These are phyloP conservation scores for Diplolepis rosae DNA, from an alignment of 2,888 invertebrate species.

Conservation along the genomic window DNA sequence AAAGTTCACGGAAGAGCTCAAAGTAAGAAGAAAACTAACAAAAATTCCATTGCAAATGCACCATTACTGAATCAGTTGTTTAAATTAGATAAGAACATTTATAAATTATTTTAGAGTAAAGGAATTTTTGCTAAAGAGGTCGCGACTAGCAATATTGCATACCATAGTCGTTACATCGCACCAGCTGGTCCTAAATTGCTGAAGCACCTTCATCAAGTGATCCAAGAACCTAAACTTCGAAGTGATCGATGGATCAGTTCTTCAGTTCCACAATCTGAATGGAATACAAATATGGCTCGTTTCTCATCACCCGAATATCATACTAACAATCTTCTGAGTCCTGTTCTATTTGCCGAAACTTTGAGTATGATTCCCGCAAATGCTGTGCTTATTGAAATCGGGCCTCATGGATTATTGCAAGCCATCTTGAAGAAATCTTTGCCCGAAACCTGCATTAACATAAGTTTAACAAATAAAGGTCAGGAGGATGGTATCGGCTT, in stretches of 20 bases:
- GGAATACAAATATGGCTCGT: constrained; percentile 75
- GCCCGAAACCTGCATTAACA: constrained; percentile 80
- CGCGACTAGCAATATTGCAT: constrained; percentile 90
- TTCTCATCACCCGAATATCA: constrained; percentile 89
- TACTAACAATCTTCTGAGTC: constrained; percentile 86
- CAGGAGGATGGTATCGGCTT: constrained; percentile 68
- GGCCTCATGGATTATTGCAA: constrained; percentile 91
- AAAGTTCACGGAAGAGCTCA: constrained; percentile 79
- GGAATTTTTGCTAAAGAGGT: constrained; percentile 89
- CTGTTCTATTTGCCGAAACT: constrained; percentile 86
- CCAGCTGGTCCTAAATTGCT: constrained; percentile 82
- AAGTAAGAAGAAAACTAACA: constrained; percentile 72
- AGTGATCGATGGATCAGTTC: constrained; percentile 89
- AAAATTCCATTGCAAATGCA: no score
- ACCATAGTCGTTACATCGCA: constrained; percentile 89
- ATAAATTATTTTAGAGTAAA: constrained; percentile 81
- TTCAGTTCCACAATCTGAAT: constrained; percentile 83
- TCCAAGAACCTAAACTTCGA: constrained; percentile 80
- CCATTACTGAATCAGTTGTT: no score
- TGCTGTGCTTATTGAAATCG: constrained; percentile 90
- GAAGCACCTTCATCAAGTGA: constrained; percentile 79
- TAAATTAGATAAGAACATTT: no score
- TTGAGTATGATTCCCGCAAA: constrained; percentile 85
- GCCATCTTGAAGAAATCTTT: constrained; percentile 88
- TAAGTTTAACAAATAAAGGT: constrained; percentile 82